Conservation (phyloP, 1,140 invertebrate genomes). For the Hycleus cichorii region DNA sequence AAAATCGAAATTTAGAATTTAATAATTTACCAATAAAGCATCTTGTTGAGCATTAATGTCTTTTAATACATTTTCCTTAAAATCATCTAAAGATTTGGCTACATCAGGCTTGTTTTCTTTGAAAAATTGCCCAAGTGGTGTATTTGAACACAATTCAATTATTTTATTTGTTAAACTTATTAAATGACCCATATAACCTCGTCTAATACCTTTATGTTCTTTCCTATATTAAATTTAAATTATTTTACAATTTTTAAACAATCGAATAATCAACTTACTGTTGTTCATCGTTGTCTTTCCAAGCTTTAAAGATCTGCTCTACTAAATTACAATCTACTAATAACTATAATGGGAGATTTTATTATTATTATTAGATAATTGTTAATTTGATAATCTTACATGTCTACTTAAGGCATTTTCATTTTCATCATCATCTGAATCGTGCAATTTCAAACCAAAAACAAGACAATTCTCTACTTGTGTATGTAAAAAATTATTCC, state of each 20-base stretch:
- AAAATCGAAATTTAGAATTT: neutral
- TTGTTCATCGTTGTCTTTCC: constrained; percentile 47
- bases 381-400: constrained; percentile 40
- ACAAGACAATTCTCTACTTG: constrained; percentile 69
- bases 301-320: constrained; percentile 46
- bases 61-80: constrained; percentile 49
- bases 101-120: constrained; percentile 51
- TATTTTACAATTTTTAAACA: neutral
- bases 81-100: constrained; percentile 51
- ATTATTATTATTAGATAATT: constrained; percentile 2
- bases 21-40: constrained; percentile 44
- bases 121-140: constrained; percentile 44
- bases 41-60: constrained; percentile 58
- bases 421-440: constrained; percentile 33
- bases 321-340: constrained; percentile 46
- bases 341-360: constrained; percentile 37
- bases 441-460: constrained; percentile 51
- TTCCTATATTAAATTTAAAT: constrained; percentile 22
- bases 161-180: constrained; percentile 52
- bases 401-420: constrained; percentile 47
- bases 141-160: constrained; percentile 43
- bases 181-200: constrained; percentile 50
- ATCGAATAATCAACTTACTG: constrained; percentile 38
- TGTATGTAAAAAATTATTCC: constrained; percentile 87
- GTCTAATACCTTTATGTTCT: constrained; percentile 35